Base-by-base conservation (phyloP, 2,888 invertebrate genomes). In the Latheticus oryzae region DNA sequence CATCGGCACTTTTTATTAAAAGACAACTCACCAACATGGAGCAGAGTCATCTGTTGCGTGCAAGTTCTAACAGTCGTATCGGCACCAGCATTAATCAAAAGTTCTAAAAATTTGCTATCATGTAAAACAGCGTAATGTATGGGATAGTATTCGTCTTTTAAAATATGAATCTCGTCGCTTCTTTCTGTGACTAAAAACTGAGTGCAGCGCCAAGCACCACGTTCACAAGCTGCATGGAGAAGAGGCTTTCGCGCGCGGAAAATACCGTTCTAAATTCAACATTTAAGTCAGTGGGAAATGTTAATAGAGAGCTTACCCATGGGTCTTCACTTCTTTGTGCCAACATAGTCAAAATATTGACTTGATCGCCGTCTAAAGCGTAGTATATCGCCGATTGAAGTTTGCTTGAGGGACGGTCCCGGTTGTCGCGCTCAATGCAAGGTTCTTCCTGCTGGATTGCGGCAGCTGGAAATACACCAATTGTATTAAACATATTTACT, bases 121-220 rank as follows among this genome's bases (percentile, higher is more conserved):
- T 90, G 89, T 15, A 88, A 80, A 9, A 88, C 88, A 7, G 89
- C 87, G 71, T 88, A 87, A 75, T 90, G 87, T 55, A 90, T 86
- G n/a, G 90, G 90, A 74, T 87, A 89, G 74, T 89, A 89, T 77
- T 89, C 90, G 70, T 89, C 88, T 74, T 85, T 87, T 53, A 87
- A 84, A 59, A 86, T 82, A 75, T 88, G 87, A 35, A 89, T 87
- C 76, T 88, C 88, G 64, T 87, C 87, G 23, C 85, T 83, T 26
- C 88, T 73, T 63, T 86, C 85, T 1, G 83, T 81, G 4, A 88
- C 84, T 57, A 89, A 75, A 69, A 85, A 86, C 69, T 87, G 85
- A 1, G 87, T 87, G 76, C 88, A 88, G 62, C 84, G 82, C 87
- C 87, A 88, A 16, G 89, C 88, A 9, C 87, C 88, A 19, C 87